A percentile compares a stretch with the other conserved stretches of the same genome.
These are phyloP conservation scores for Hydrocynus forskahlii DNA, from an alignment of 2,797 vertebrate genomes.

Conservation along the genomic window DNA sequence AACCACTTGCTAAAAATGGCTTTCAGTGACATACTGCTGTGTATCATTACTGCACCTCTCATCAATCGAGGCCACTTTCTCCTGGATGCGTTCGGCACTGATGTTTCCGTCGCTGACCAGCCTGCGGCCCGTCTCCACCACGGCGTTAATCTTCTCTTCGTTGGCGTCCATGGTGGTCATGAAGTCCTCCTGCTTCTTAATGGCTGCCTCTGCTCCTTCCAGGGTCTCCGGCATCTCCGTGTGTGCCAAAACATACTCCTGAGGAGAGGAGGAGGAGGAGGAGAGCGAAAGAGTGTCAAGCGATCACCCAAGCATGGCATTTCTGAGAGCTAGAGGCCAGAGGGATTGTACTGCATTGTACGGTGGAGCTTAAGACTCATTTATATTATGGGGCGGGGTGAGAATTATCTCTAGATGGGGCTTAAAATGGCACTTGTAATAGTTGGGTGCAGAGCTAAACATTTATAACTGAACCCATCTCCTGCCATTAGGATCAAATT, in stretches of 20 bases:
- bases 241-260: conserved; percentile 97
- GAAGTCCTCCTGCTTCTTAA: conserved; percentile 98
- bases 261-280: too few relatives aligned
- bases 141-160: conserved; percentile 94
- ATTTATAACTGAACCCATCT: background rate
- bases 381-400: too few relatives aligned
- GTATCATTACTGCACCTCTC: conserved; percentile 79
- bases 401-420: background rate
- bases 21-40: too few relatives aligned
- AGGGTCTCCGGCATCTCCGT: conserved; percentile 96
- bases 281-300: too few relatives aligned
- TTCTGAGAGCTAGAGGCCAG: too few relatives aligned
- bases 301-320: too few relatives aligned
- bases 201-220: conserved; percentile 94
- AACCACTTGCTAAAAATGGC: too few relatives aligned
- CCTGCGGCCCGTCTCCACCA: conserved; percentile 91
- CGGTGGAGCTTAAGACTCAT: too few relatives aligned
- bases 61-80: conserved; percentile 95
- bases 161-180: conserved; percentile 99
- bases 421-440: too few relatives aligned
- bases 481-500: background rate
- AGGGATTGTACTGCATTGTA: too few relatives aligned
- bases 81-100: conserved; percentile 84
- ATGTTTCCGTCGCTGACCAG: conserved; percentile 94
- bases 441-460: background rate